phyloP scores from a whole-genome alignment of 2,113 vertebrate genomes.

The Mesocricetus auratus region DNA sequence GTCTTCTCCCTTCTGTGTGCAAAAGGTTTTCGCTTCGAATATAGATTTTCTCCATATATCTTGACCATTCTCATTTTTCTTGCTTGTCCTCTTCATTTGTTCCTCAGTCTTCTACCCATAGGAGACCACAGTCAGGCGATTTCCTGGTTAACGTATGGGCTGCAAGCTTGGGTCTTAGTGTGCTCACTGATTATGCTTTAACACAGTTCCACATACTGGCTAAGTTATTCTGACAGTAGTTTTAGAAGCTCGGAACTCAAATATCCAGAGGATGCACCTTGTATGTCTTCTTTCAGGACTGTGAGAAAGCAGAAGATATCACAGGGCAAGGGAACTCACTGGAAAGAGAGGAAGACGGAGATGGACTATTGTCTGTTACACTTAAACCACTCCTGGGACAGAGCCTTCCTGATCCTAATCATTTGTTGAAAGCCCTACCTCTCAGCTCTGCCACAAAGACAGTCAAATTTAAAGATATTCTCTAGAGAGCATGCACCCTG shows the following conservation, averaged over 20 bases:
- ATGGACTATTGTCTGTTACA: not conserved
- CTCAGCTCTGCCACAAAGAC: not conserved
- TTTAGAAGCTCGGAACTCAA: not conserved
- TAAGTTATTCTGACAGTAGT: not conserved
- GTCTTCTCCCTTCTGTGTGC: not conserved
- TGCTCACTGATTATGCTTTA: not conserved
- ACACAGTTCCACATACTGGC: not conserved
- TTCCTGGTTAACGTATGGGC: not conserved
- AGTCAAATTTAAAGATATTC: not conserved
- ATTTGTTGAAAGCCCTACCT: not conserved
- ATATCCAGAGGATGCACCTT: not conserved
- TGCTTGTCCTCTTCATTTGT: not conserved
- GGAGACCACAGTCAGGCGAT: not conserved
- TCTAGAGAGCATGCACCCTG: not conserved
- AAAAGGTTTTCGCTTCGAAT: slow-evolving; percentile 6
- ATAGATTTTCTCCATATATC: not conserved
- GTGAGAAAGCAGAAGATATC: not conserved
- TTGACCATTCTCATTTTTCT: not conserved
- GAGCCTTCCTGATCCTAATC: not conserved
- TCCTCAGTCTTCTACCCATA: not conserved
- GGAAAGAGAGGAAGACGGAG: not conserved
- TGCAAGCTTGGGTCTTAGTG: not conserved
- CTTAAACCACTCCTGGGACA: not conserved
- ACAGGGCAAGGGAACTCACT: too few relatives aligned
- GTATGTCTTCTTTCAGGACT: not conserved